Conservation (phyloP, 1,140 invertebrate genomes). For the Anastatus disparis region DNA sequence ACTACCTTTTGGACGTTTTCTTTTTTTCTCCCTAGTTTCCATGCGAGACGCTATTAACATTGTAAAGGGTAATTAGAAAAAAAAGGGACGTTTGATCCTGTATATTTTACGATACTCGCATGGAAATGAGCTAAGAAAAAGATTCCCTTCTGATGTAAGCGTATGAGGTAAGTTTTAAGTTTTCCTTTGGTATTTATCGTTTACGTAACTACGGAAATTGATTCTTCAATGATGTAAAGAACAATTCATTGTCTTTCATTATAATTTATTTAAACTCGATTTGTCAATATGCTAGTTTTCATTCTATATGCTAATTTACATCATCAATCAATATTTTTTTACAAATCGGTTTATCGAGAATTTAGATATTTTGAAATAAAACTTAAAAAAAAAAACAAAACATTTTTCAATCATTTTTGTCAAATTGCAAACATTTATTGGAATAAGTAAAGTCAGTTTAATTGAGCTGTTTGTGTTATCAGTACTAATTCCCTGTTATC, state of each 20-base stretch:
- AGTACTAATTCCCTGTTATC: conserved; percentile 29
- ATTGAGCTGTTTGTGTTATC: conserved; percentile 16
- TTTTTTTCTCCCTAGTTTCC: too few species aligned
- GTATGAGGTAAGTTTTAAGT: background rate
- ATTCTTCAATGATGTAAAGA: too few species aligned
- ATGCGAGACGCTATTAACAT: conserved; percentile 30
- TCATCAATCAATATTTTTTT: too few species aligned
- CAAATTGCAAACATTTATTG: conserved; percentile 6
- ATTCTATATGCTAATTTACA: too few species aligned
- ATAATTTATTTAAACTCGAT: too few species aligned
- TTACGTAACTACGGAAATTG: conserved; percentile 5
- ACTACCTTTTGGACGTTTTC: too few species aligned
- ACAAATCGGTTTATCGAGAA: too few species aligned
- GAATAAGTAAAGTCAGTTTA: conserved; percentile 23
- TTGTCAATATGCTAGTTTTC: too few species aligned
- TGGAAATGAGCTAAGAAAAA: conserved; percentile 25
- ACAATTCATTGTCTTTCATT: too few species aligned
- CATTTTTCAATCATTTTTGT: conserved; percentile 15
- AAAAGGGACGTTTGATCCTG: conserved; percentile 13
- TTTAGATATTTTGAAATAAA: too few species aligned
- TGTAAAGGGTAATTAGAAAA: conserved; percentile 23
- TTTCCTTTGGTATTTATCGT: conserved; percentile 6
- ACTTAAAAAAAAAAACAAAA: too few species aligned
- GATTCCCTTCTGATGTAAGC: too few species aligned
- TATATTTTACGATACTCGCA: conserved; percentile 16